Percentiles rank a stretch among this genome's conserved stretches.
phyloP scores from a whole-genome alignment of 2,113 vertebrate species.

The Meleagris gallopavo region DNA sequence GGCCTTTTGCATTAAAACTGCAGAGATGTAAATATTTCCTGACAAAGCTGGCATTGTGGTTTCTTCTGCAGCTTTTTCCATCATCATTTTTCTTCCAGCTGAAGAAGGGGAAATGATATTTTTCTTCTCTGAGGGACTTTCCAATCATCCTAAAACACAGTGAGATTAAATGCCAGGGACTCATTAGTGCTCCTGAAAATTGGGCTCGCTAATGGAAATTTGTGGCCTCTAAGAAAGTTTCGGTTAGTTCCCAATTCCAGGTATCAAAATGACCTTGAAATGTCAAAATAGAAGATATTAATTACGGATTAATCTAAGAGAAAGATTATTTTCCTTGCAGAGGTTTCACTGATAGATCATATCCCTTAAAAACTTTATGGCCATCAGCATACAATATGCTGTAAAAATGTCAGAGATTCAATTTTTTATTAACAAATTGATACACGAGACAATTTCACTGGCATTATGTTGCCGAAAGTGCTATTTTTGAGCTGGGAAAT shows the following conservation, averaged over 20 bases:
- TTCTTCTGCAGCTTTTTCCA: slow-evolving; percentile 31
- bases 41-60: neutral
- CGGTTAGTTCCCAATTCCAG: slow-evolving; percentile 27
- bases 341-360: slow-evolving; percentile 3
- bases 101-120: neutral
- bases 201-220: slow-evolving; percentile 43
- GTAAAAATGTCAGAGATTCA: slow-evolving; percentile 1
- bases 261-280: slow-evolving; percentile 28
- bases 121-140: neutral
- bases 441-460: neutral
- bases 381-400: neutral
- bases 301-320: slow-evolving; percentile 5
- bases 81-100: neutral
- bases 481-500: neutral
- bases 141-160: slow-evolving; percentile 38
- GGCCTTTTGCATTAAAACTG: slow-evolving; percentile 10
- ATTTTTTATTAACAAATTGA: slow-evolving; percentile 21
- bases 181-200: slow-evolving; percentile 48
- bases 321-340: slow-evolving; percentile 29
- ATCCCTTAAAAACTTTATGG: neutral
- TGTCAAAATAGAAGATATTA: neutral
- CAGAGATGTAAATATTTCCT: slow-evolving; percentile 36
- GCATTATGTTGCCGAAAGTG: neutral
- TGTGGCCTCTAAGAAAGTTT: slow-evolving; percentile 38
- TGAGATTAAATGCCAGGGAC: slow-evolving; percentile 44